Base-by-base conservation (phyloP, 1,140 invertebrate genomes). In the Cyphomyrmex costatus region DNA sequence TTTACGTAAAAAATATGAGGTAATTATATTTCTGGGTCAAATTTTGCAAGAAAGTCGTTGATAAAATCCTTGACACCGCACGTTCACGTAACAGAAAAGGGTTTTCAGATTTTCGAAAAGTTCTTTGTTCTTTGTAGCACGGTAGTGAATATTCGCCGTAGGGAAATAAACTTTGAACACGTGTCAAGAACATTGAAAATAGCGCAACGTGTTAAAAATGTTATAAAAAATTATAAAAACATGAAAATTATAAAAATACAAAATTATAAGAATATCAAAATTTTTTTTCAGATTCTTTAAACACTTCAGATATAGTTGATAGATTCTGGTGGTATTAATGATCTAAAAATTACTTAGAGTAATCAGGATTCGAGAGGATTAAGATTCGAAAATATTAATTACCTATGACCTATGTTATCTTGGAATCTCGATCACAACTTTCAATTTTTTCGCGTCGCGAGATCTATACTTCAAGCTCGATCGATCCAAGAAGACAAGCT, bases 401-500 rank as follows among this genome's bases (percentile, higher is more conserved):
- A 49, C 12, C n/a, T n/a, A n/a, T n/a, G n/a, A n/a, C n/a, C n/a
- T n/a, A n/a, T n/a, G 65, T 2, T 24, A 68, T 46, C 21, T 42
- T 42, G 65, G 5, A 68, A 8, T 0, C 63, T 66, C 33, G 33
- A 36, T 42, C 27, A 8, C 2, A 27, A n/a, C 46, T 73, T 51
- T 6, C 24, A 16, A 49, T 49, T 42, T 66, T 66, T 68, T 49
- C 0, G 12, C 2, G 2, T 6, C 21, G 21, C 21, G 36, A 49
- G 8, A 51, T 73, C 24, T 16, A n/a, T n/a, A 30, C 0, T 27
- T 30, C 1, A 27, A 42, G 30, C 51, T 58, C 51, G 51, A 58
- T 33, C 33, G n/a, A 58, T 76, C 53, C 33, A 8, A 36, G 33
- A 14, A 61, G 16, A 77, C 36, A 42, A 79, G 46, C 77, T 80